Evolutionary conservation across 2,888 invertebrate genomes (phyloP), one percentile per base, ranked within the genome.

Genomic region (Atrina japonica): DNA sequence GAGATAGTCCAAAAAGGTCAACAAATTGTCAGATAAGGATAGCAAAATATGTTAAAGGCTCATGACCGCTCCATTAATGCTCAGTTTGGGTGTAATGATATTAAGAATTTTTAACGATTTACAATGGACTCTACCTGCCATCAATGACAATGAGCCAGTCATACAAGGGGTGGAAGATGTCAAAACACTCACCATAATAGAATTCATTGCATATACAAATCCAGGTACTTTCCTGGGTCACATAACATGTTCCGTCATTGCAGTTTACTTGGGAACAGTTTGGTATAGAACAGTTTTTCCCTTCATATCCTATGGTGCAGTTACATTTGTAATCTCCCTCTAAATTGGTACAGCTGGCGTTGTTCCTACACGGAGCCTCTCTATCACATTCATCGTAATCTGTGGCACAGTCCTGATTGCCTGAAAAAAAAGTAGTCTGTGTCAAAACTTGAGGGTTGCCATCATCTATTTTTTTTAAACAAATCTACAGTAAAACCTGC

Each of bases 311-410:
- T 9, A 67, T 30, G 0, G 75, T 73, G 66, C 89, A 89, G 49
- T 66, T 70, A 68, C 89, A 89, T 16, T 67, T 70, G 73, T 81
- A 88, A 40, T 63, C 72, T 0, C 86, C 86, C 14, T 75, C 76
- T 25, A 86, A 86, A 86, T 92, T 91, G 9, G 90, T 81, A 80
- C 93, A 93, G 1, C 86, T 90, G 1, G 92, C 93, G 7, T 90
- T 91, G 80, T 93, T 93, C 61, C 88, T 80, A 77, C 93, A 93
- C 14, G 91, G 91, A 76, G 88, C 52, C 14, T 35, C 14, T 1
- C 23, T 45, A 59, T 35, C 23, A 71, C 80, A 80, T 61, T 83
- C 80, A 55, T 83, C 64, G 7, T 77, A 70, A 25, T 80, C 77
- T 23, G 59, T 47, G 16, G 77, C 73, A 73, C 83, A 83, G 52